Evolutionary conservation across 2,888 invertebrate genomes (phyloP), one percentile per base, ranked within the genome.

Genomic region (Trichogramma evanescens): DNA sequence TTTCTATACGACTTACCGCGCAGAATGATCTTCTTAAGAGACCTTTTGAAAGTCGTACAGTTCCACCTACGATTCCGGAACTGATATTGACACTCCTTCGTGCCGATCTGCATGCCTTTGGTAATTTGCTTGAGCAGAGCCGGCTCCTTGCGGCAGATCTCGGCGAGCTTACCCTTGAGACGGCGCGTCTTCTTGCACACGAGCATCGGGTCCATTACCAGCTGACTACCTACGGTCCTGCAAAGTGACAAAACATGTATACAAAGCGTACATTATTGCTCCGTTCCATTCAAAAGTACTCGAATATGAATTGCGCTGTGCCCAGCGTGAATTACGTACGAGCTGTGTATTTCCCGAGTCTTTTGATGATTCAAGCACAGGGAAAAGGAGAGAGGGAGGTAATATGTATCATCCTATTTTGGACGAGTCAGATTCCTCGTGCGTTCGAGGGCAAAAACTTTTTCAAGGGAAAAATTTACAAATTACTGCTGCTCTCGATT

Each of bases 51-150:
- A 1, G 91, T 87, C 59, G 92, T 91, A 77, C 94, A 94, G 78
- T 94, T 94, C 94, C 93, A 94, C 76, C 89, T 82, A 63, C 91
- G 84, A 77, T 88, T 86, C 62, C 88, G 83, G 79, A 94, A 93
- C 81, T 93, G 93, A 78, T 88, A 85, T 68, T 91, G 90, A 77
- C 94, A 94, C 84, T 94, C 93, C 66, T 84, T 85, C 69, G 91
- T 90, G 40, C 90, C 93, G 64, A 90, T 81, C 69, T 87, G 85
- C 63, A 93, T 90, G 38, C 95, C 95, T 71, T 86, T 86, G 59
- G 88, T 85, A 73, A 95, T 92, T 80, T 93, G 90, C 73, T 88
- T 86, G 66, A 95, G 82, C 56, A 95, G 83, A 66, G 83, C 84
- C 54, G 87, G 86, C 79, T 94, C 93, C 80, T 90, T 90, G 68